Conservation (phyloP, 1,140 invertebrate species). For the Calosoma granatense region DNA sequence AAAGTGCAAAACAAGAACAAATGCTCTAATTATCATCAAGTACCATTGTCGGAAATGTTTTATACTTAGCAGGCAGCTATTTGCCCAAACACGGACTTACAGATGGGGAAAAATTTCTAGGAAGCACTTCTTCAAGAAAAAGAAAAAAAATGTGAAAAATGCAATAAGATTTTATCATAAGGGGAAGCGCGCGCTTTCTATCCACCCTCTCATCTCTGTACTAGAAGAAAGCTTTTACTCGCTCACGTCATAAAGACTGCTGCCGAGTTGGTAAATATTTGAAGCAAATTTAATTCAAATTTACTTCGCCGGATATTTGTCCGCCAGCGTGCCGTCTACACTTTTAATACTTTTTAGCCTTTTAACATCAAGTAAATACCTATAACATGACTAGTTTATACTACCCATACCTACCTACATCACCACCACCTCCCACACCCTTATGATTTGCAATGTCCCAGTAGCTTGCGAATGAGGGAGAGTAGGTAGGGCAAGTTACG, state of each 20-base stretch:
- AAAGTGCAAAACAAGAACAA: not conserved
- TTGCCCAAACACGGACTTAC: not conserved
- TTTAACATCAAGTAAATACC: not conserved
- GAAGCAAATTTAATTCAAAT: conserved; percentile 17
- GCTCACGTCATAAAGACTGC: not conserved
- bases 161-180: not conserved
- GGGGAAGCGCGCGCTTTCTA: not conserved
- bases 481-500: not conserved
- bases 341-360: conserved; percentile 8
- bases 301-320: conserved; percentile 5
- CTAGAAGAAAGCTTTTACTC: not conserved
- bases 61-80: not conserved
- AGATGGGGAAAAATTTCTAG: not conserved
- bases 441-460: no score
- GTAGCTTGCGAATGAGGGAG: not conserved
- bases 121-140: not conserved
- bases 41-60: not conserved
- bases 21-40: not conserved
- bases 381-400: no score
- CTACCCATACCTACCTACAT: no score
- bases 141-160: not conserved
- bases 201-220: no score
- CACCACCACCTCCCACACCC: no score
- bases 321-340: not conserved
- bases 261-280: conserved; percentile 15